Conservation (phyloP, 1,140 invertebrate genomes). For the Drosophila orena region DNA sequence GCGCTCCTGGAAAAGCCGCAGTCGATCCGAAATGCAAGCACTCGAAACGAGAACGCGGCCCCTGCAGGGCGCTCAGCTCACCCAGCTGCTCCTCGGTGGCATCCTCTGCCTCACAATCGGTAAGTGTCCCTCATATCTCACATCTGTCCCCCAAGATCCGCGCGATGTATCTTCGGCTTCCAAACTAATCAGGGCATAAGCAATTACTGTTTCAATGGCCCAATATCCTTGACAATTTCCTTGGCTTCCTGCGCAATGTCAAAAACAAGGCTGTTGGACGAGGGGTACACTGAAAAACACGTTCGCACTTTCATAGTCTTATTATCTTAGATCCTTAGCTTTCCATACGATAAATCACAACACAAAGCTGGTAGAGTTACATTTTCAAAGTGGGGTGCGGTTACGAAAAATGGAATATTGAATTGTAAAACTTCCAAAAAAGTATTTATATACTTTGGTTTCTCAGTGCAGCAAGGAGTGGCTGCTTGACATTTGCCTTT, state of each 20-base stretch:
- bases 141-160: neutral
- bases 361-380: too few relatives aligned
- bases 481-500: constrained; percentile 29
- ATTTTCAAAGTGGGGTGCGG: too few relatives aligned
- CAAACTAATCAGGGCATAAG: constrained; percentile 26
- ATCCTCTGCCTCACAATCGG: constrained; percentile 69
- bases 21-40: constrained; percentile 67
- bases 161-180: neutral
- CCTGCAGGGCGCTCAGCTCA: constrained; percentile 25
- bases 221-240: constrained; percentile 40
- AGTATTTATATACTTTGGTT: too few relatives aligned
- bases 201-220: constrained; percentile 39
- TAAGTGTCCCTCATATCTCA: constrained; percentile 48
- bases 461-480: neutral
- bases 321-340: too few relatives aligned
- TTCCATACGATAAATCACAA: too few relatives aligned
- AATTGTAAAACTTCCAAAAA: too few relatives aligned
- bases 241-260: constrained; percentile 29
- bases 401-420: too few relatives aligned
- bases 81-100: constrained; percentile 55
- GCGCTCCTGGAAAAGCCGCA: constrained; percentile 68
- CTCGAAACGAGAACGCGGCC: constrained; percentile 44
- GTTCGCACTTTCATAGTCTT: too few relatives aligned
- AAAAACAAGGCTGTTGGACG: constrained; percentile 20
- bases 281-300: neutral